phyloP scores from a whole-genome alignment of 2,113 vertebrate species.

The Hiodon alosoides region DNA sequence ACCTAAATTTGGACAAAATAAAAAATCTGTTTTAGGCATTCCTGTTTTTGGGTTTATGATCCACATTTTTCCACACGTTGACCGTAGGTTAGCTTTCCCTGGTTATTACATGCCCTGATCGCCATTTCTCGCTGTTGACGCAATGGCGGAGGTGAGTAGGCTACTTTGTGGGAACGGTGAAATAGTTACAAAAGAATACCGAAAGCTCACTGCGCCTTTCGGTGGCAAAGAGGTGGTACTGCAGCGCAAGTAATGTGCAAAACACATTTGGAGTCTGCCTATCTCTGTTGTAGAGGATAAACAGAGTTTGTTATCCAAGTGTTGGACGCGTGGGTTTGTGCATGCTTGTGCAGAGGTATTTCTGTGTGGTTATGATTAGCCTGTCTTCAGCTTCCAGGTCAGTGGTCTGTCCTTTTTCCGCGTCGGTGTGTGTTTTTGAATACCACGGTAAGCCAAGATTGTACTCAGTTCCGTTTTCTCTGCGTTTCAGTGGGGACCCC shows the following conservation, averaged over 20 bases:
- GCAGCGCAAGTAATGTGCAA: neutral
- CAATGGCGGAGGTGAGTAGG: neutral
- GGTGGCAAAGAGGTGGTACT: constrained; percentile 6
- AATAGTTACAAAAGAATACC: neutral
- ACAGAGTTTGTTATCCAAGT: no score
- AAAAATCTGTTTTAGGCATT: no score
- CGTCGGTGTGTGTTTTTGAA: neutral
- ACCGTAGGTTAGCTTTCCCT: no score
- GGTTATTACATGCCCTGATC: neutral
- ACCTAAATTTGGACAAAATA: no score
- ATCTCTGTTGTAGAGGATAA: no score
- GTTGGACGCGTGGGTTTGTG: neutral
- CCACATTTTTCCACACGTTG: no score
- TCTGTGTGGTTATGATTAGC: neutral
- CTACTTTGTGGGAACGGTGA: neutral
- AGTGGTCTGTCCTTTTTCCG: constrained; percentile 1
- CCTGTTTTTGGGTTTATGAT: no score
- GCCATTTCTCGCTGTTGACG: neutral
- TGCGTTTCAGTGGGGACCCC: constrained; percentile 71
- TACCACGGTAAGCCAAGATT: neutral
- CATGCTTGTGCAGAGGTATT: neutral
- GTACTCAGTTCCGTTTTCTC: constrained; percentile 13
- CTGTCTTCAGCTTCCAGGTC: constrained; percentile 2
- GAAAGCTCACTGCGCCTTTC: constrained; percentile 13
- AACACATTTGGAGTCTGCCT: no score